phyloP scores from a whole-genome alignment of 2,113 vertebrate genomes.

The Gambusia affinis region DNA sequence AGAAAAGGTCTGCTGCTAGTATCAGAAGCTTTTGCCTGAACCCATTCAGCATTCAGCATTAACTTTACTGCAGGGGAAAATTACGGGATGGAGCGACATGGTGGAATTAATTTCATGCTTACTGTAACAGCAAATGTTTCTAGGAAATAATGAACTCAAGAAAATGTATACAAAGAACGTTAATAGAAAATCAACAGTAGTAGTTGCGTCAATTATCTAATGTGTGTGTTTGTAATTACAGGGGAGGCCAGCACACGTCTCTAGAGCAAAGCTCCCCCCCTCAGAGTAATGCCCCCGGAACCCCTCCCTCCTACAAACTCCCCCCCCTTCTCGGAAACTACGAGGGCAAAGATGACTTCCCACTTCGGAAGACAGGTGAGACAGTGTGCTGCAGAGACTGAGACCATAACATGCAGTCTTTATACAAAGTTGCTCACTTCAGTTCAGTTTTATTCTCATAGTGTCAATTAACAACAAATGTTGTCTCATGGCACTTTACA shows the following conservation, averaged over 20 bases:
- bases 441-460: too few species aligned
- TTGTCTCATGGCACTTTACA: too few species aligned
- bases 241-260: constrained; percentile 91
- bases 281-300: constrained; percentile 83
- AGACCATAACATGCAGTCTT: background rate
- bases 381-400: background rate
- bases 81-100: background rate
- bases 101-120: background rate
- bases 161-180: background rate
- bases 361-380: constrained; percentile 93
- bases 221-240: constrained; percentile 53
- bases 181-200: background rate
- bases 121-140: background rate
- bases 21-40: background rate
- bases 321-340: constrained; percentile 90
- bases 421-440: background rate
- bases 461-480: too few species aligned
- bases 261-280: constrained; percentile 95
- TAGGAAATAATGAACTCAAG: background rate
- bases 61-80: background rate
- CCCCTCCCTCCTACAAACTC: constrained; percentile 86
- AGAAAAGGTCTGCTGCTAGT: too few species aligned
- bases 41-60: background rate
- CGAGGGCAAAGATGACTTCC: constrained; percentile 92
- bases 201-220: background rate